Base-by-base conservation (phyloP, 2,797 vertebrate genomes). In the Sebastes iracundus region DNA sequence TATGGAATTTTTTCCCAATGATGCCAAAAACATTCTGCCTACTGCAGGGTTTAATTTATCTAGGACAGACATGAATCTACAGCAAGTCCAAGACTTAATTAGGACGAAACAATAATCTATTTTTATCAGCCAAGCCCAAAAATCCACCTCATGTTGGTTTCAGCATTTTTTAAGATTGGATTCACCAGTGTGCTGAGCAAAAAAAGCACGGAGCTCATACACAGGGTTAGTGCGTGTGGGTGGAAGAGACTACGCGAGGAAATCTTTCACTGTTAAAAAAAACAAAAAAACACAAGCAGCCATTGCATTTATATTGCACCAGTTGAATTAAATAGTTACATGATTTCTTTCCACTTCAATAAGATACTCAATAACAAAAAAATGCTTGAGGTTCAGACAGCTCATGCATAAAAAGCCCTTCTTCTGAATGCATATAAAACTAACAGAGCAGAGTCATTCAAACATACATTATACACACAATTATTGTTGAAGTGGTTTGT, bases 141-240 rank as follows among this genome's bases (percentile, higher is more conserved):
- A 33, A 22, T n/a, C 38, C 18, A 68, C 38, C 55, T 77, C 2
- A 2, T 62, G 25, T 23, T 56, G 9, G 23, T 77, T 56, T n/a
- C 58, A 77, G 30, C 55, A 49, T 46, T 30, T 38, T 77, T 83
- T 67, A 55, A 75, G 77, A 80, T 61, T 52, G 69, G 59, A 75
- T 72, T 79, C 77, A 68, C 63, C 2, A 67, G 55, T 18, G 11
- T 46, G 5, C 35, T 42, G 32, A 58, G 63, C 8, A 35, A 70
- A 53, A 38, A 64, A 68, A 70, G 68, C 53, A 35, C 6, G 18
- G 11, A 61, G 62, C 38, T 74, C 61, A 67, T 22, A 75, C n/a
- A 66, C 59, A 56, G 46, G 81, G 81, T 66, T 49, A 65, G 65
- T 25, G 42, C 75, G 49, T 64, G 85, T 83, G 74, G 70, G 87